A percentile compares a stretch with the other conserved stretches of the same genome.
These are phyloP conservation scores for Neodiprion fabricii DNA, from an alignment of 1,140 invertebrate genomes.

Conservation along the genomic window DNA sequence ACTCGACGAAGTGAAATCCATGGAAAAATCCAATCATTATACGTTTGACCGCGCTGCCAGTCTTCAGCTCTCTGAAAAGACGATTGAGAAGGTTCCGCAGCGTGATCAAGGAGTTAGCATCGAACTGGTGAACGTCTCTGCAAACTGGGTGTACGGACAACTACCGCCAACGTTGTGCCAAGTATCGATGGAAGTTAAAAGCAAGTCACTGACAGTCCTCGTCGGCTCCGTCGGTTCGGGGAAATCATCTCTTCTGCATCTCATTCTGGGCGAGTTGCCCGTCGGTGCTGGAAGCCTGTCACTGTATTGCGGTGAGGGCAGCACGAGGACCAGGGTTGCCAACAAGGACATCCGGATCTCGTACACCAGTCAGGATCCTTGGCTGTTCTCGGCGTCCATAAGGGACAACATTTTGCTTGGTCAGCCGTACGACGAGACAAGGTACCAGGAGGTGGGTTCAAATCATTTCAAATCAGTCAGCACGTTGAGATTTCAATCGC, in stretches of 20 bases:
- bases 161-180: conserved; percentile 63
- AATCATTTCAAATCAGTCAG: conserved; percentile 45
- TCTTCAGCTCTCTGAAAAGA: too few species aligned
- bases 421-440: conserved; percentile 67
- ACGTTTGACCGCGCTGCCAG: too few species aligned
- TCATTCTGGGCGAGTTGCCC: conserved; percentile 75
- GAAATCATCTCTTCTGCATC: conserved; percentile 78
- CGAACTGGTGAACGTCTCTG: conserved; percentile 39
- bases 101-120: not conserved
- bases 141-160: conserved; percentile 50
- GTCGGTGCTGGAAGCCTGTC: conserved; percentile 67
- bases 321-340: conserved; percentile 32
- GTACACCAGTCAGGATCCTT: conserved; percentile 79
- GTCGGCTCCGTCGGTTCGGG: conserved; percentile 82
- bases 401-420: conserved; percentile 87
- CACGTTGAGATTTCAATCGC: too few species aligned
- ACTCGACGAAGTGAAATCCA: too few species aligned
- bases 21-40: too few species aligned
- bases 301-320: not conserved
- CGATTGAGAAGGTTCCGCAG: too few species aligned
- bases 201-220: conserved; percentile 74
- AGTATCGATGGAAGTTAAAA: conserved; percentile 68
- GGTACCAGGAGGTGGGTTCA: conserved; percentile 67
- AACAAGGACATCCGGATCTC: conserved; percentile 67
- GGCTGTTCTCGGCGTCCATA: conserved; percentile 75